A percentile compares a stretch with the other conserved stretches of the same genome.
These are phyloP conservation scores for Oryzias dopingdopingensis DNA, from an alignment of 2,797 vertebrate species.

Conservation along the genomic window DNA sequence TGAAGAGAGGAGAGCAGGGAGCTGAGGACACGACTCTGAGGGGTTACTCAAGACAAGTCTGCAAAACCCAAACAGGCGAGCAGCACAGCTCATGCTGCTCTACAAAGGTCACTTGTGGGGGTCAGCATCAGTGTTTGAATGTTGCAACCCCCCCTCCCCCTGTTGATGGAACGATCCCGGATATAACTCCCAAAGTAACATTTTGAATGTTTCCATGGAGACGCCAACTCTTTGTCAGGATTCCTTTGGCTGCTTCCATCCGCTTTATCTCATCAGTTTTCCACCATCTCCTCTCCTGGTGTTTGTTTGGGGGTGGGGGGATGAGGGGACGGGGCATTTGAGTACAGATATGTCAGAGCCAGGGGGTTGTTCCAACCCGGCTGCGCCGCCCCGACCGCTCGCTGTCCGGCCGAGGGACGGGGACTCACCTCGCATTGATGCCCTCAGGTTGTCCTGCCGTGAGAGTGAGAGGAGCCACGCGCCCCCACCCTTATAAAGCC, in stretches of 20 bases:
- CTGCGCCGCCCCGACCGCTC: neutral
- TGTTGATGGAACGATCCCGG: too few relatives aligned
- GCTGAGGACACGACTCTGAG: neutral
- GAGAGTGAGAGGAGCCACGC: conserved; percentile 74
- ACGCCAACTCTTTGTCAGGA: too few relatives aligned
- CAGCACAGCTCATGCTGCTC: too few relatives aligned
- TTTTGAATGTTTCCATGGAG: too few relatives aligned
- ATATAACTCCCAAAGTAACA: too few relatives aligned
- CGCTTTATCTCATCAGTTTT: conserved; percentile 17
- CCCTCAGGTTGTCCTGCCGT: conserved; percentile 74
- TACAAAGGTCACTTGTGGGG: too few relatives aligned
- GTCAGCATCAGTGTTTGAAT: too few relatives aligned
- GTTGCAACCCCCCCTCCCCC: too few relatives aligned
- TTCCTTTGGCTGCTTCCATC: too few relatives aligned
- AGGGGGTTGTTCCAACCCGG: conserved; percentile 24
- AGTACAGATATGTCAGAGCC: conserved; percentile 27
- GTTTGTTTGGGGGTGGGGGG: conserved; percentile 10
- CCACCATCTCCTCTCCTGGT: neutral
- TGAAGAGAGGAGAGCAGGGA: conserved; percentile 17
- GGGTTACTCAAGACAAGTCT: neutral
- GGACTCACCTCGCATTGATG: conserved; percentile 80
- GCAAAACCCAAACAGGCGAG: too few relatives aligned
- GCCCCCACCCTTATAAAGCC: conserved; percentile 87
- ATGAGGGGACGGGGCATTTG: conserved; percentile 7
- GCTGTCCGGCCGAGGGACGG: conserved; percentile 40